Evolutionary conservation across 2,113 vertebrate species (phyloP), one percentile per base, ranked within the genome.

Genomic region (Indicator indicator): DNA sequence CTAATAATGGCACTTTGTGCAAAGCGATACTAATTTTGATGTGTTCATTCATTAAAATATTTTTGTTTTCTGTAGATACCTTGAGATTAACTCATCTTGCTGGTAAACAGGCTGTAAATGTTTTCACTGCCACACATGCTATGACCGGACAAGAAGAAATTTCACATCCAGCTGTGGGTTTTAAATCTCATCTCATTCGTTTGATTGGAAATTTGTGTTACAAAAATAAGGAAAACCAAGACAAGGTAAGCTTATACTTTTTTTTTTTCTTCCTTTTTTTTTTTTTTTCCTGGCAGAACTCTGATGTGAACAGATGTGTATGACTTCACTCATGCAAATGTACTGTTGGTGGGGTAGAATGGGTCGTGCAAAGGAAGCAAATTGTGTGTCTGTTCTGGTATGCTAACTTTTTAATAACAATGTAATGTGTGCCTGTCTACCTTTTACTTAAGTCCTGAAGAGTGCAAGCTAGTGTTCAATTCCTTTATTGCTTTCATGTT

Each of bases 141-240:
- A 89, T 98, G 68, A 98, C 96, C 50, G 97, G 76, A 16, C 98
- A 97, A 12, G 78, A 95, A 6, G 96, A 98, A 19, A 70, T 98
- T n/a, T 93, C 97, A 3, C 98, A 97, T 59, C 97, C 98, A 44
- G 98, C 98, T 1, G 89, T 98, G 89, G 98, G 98, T 60, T 99
- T 99, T 83, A 99, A 99, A 98, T 95, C 98, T 68, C 99, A 99
- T 78, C 99, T 99, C 86, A 98, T 99, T 84, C 98, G 99, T 46
- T 98, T 99, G 67, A 98, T 98, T 83, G 98, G 98, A 89, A 98
- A 98, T 92, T 89, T 98, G 83, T 98, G 98, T 97, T 98, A 98
- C 95, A 98, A 98, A 91, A 98, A 99, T 48, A 98, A 96, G 89
- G 97, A 97, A 42, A 98, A 99, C 93, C 98, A 98, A 94, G 98